These are phyloP conservation scores for Phrixothrix hirtus DNA, from an alignment of 2,888 invertebrate species.

Conservation along the genomic window DNA sequence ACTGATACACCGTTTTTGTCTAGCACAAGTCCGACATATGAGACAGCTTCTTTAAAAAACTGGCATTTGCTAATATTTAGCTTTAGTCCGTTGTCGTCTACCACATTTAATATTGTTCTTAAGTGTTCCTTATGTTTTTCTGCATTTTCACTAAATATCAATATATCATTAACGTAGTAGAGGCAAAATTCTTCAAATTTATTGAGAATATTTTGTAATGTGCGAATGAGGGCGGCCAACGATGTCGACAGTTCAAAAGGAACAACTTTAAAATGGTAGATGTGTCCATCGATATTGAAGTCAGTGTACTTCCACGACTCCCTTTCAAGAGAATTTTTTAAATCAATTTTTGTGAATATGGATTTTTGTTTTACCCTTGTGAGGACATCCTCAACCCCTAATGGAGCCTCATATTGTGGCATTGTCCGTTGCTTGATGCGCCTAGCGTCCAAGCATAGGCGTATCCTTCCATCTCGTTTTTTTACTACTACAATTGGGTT, in stretches of 20 bases:
- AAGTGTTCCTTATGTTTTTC: slow-evolving; percentile 6
- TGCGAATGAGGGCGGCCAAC: slow-evolving; percentile 4
- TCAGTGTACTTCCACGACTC: slow-evolving; percentile 3
- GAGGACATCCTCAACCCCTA: too few species aligned
- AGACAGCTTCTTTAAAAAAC: slow-evolving; percentile 1
- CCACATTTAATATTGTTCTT: not conserved
- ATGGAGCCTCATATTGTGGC: too few species aligned
- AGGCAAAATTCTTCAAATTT: slow-evolving; percentile 10
- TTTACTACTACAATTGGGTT: too few species aligned
- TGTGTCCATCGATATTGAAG: slow-evolving; percentile 2
- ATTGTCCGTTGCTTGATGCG: too few species aligned
- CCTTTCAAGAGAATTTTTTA: slow-evolving; percentile 7
- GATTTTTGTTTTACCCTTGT: too few species aligned
- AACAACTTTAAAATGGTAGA: slow-evolving; percentile 16
- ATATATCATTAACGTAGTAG: slow-evolving; percentile 16
- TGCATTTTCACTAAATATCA: slow-evolving; percentile 7
- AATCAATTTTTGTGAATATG: slow-evolving; percentile 15
- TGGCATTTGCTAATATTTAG: slow-evolving; percentile 8
- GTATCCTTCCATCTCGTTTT: too few species aligned
- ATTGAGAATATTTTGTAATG: slow-evolving; percentile 11
- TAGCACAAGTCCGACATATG: too few species aligned
- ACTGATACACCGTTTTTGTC: too few species aligned
- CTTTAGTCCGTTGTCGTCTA: slow-evolving; percentile 1
- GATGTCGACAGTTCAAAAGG: slow-evolving; percentile 14
- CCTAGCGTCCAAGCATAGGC: too few species aligned